Evolutionary conservation across 2,888 invertebrate genomes (phyloP), one percentile per base, ranked within the genome.

Genomic region (Helicoverpa assulta): DNA sequence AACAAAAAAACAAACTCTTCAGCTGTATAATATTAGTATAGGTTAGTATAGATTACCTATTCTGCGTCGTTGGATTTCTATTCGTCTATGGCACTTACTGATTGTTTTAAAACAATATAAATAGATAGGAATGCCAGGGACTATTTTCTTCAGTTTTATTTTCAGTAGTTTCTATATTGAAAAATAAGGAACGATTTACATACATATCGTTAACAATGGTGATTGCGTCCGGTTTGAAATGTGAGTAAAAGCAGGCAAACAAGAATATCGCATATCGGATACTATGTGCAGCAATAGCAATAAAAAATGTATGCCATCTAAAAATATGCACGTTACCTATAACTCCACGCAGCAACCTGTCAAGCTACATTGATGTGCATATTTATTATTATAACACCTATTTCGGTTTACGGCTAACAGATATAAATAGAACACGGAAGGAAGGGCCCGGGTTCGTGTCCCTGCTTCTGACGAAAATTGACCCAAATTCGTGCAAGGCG

Each of bases 401-500:
- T 84, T 83, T 78, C 69, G 69, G 76, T 80, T 85, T 79, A 82
- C 81, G 77, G 76, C 72, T 80, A 83, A 81, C 73, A 83, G 71
- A 76, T 84, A 83, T 86, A 87, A 87, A 89, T 86, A 86, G 85
- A 85, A 82, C 69, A 65, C 80, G 83, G 84, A 86, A 86, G 86
- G 84, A 84, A 87, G 85, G 85, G 83, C 78, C 73, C 65, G 65
- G 75, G 69, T 70, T 63, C 73, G 77, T 83, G 80, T 84, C 82
- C 80, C 84, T 72, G 70, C 73, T 70, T 81, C 85, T 86, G 83
- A 78, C 77, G 85, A 85, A 91, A 91, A 91, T 92, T 92, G 91
- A 92, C 92, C 92, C 80, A 89, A 90, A 91, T 92, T 89, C 83
- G 82, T 85, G 83, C 81, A 78, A 85, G 84, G 84, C 83, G 85